Conservation (phyloP, 2,797 vertebrate genomes). For the Pipistrellus pipistrellus region DNA sequence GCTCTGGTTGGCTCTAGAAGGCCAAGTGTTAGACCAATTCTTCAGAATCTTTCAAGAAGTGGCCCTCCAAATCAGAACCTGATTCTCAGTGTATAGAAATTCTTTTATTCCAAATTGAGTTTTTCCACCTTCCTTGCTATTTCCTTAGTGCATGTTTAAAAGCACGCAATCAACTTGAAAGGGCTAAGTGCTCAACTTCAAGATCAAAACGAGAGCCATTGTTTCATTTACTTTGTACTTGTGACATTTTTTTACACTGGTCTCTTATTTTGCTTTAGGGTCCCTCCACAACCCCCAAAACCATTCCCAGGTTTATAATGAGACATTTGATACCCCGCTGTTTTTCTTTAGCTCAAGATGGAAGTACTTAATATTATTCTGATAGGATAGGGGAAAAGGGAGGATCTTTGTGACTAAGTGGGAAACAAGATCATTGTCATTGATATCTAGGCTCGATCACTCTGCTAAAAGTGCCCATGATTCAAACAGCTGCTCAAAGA, state of each 20-base stretch:
- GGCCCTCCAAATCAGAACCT: neutral
- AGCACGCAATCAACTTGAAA: conserved; percentile 43
- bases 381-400: neutral
- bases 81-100: conserved; percentile 27
- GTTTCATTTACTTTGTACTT: neutral
- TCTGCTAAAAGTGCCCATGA: neutral
- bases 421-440: neutral
- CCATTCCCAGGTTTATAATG: neutral
- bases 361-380: conserved; percentile 57
- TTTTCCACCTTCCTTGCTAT: conserved; percentile 42
- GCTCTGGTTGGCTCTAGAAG: neutral
- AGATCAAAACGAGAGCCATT: neutral
- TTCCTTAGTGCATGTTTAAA: conserved; percentile 17
- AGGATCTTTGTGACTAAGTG: neutral
- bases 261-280: conserved; percentile 1
- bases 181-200: neutral
- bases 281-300: neutral
- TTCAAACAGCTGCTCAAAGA: neutral
- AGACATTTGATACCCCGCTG: neutral
- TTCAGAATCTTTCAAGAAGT: neutral
- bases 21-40: neutral
- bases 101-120: conserved; percentile 32
- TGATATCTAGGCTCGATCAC: neutral
- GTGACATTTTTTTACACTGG: neutral
- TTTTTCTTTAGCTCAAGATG: conserved; percentile 2